Percentiles rank a stretch among this genome's conserved stretches.
Conservation (phyloP, 2,113 vertebrate genomes). For the Bagarius yarrelli region DNA sequence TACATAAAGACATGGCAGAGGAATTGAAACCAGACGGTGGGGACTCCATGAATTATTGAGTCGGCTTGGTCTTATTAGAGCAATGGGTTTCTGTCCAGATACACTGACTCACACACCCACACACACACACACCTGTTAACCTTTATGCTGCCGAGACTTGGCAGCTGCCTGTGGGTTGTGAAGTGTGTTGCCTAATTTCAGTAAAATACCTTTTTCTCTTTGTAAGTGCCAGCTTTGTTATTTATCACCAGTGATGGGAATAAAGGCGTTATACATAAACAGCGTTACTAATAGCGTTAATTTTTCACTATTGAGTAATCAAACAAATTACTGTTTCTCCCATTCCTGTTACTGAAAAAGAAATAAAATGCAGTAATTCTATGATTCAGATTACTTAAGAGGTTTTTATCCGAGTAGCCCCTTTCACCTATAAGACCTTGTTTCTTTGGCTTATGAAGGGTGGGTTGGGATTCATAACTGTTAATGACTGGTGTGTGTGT, state of each 20-base stretch:
- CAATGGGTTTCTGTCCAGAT: slow-evolving; percentile 63
- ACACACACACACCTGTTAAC: slow-evolving; percentile 52
- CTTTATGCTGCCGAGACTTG: slow-evolving; percentile 34
- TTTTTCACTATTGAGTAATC: too few relatives aligned
- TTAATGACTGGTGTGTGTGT: too few relatives aligned
- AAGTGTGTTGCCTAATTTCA: slow-evolving; percentile 16
- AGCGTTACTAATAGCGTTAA: too few relatives aligned
- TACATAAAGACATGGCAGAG: slow-evolving; percentile 65
- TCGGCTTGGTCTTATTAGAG: slow-evolving; percentile 70
- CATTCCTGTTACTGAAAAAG: too few relatives aligned
- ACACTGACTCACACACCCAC: slow-evolving; percentile 40
- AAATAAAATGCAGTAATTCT: too few relatives aligned
- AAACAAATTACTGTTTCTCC: too few relatives aligned
- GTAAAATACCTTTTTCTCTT: slow-evolving; percentile 18
- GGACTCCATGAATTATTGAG: slow-evolving; percentile 74
- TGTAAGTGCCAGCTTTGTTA: slow-evolving; percentile 25
- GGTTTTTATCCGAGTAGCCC: too few relatives aligned
- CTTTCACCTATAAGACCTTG: too few relatives aligned
- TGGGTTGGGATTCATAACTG: too few relatives aligned
- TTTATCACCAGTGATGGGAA: slow-evolving; percentile 32
- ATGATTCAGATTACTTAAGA: too few relatives aligned
- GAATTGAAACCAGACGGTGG: slow-evolving; percentile 61
- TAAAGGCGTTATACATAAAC: neutral
- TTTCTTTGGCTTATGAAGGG: too few relatives aligned
- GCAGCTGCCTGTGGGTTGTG: slow-evolving; percentile 35